Percentiles rank a stretch among this genome's conserved stretches.
Evolutionary conservation across 2,797 vertebrate genomes (phyloP).

Genomic region (Bovichtus variegatus): DNA sequence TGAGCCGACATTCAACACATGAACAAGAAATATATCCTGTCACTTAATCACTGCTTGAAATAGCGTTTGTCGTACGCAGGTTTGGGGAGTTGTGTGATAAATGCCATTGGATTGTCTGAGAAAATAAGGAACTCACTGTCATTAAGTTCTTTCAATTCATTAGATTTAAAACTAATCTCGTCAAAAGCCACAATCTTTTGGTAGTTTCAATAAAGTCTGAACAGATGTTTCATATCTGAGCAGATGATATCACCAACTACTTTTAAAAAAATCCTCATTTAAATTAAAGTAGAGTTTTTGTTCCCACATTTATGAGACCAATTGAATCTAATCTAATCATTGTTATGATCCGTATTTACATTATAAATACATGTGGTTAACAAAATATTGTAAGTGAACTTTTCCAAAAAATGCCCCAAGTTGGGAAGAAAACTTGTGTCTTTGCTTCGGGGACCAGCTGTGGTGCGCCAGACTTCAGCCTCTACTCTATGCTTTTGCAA

Average conservation of each 20-base stretch:
- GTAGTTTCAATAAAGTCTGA: background rate
- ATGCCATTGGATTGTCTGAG: background rate
- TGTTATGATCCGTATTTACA: conserved; percentile 18
- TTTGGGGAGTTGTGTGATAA: background rate
- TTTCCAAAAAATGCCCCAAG: conserved; percentile 28
- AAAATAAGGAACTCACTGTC: background rate
- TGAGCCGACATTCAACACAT: background rate
- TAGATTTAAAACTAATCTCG: background rate
- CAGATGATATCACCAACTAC: background rate
- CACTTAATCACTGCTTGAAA: background rate
- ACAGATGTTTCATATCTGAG: background rate
- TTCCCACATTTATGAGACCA: background rate
- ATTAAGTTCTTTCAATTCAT: background rate
- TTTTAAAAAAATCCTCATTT: no score
- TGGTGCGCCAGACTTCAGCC: conserved; percentile 24
- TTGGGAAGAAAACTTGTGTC: conserved; percentile 41
- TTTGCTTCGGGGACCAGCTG: conserved; percentile 60
- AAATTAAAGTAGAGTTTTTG: background rate
- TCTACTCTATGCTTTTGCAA: background rate
- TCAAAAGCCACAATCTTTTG: background rate
- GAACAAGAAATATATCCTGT: background rate
- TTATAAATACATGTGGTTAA: conserved; percentile 37
- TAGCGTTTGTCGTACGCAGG: background rate
- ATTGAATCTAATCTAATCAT: background rate
- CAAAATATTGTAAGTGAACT: conserved; percentile 35